Base-by-base conservation (phyloP, 1,140 invertebrate species). In the Stegodyphus mimosarum region DNA sequence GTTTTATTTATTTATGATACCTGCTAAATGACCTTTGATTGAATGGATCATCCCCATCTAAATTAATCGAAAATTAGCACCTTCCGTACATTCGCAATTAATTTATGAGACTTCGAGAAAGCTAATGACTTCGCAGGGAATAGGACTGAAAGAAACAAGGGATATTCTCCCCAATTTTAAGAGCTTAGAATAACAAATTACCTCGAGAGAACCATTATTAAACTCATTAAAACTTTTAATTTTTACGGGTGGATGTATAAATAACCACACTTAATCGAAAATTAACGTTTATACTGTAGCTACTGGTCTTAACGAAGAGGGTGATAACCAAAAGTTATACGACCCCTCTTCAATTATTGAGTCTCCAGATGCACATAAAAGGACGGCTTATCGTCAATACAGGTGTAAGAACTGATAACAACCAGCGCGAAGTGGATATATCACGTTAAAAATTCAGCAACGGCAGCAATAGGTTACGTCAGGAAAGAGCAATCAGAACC, bases 391-490 rank as follows among this genome's bases (percentile, higher is more conserved):
- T 71, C 77, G 71, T 80, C 66, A 55, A 71, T 67, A 33, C 77
- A 71, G 77, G 77, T 80, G 66, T 51, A 71, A 80, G 77, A 80
- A 80, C 66, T 71, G 77, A 80, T 80, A 80, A 71, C 49, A 55
- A 11, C n/a, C 48, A 71, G 77, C 53, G 33, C 33, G 7, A 60
- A 71, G 77, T 80, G 71, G 77, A 80, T 80, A 80, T 71, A 80
- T 80, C 67, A 80, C 67, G 60, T 80, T 80, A 80, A 80, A 80
- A 71, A 80, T 80, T 70, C 67, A 80, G 7, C 66, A 80, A 13
- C 67, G 33, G 77, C 67, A 80, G 77, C 77, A 80, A 71, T 80
- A 55, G 77, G 66, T 80, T 80, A 71, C 67, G 66, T 70, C 77
- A 55, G 77, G 71, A 60, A 55, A 60, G 77, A 60, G 77, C 66